Evolutionary conservation across 2,888 invertebrate genomes (phyloP), one percentile per base, ranked within the genome.

Genomic region (Laothoe populi): DNA sequence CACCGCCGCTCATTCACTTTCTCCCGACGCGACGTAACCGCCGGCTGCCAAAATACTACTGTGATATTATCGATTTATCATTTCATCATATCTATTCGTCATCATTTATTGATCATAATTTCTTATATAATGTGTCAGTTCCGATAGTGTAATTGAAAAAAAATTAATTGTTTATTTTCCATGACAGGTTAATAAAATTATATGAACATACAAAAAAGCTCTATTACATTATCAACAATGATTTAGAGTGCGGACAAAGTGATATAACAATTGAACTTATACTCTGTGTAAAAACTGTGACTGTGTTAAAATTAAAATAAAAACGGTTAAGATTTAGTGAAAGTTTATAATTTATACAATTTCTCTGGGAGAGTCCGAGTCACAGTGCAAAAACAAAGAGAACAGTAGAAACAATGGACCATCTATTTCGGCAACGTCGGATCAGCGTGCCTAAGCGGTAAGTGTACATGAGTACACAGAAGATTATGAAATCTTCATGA

Each of bases 391-490:
- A 85, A 75, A 83, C 82, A 81, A 81, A 82, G 80, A 75, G 72
- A 73, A 78, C 67, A 70, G 68, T 64, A 72, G 77, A 82, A 75
- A 91, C 87, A 91, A 93, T 88, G 91, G 90, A 90, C 76, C 90
- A 88, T 83, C 87, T 90, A 86, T 92, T 93, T 86, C 90, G 90
- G 76, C 92, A 88, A 74, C 84, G 93, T 72, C 87, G 90, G 81
- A 87, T 87, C 73, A 92, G 86, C 78, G 87, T 88, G 78, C 92
- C 88, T 75, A 93, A 90, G 83, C 82, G 88, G 90, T 93, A 77
- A 92, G 88, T 71, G 69, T 67, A 57, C 59, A n/a, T n/a, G n/a
- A n/a, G n/a, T n/a, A n/a, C n/a, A n/a, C n/a, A n/a, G n/a, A n/a
- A n/a, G n/a, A n/a, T 62, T 59, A 66, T 62, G n/a, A n/a, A 61